Percentiles rank a stretch among this genome's conserved stretches.
These are phyloP conservation scores for Neoscelio sp. DNA, from an alignment of 2,888 invertebrate genomes.

Conservation along the genomic window DNA sequence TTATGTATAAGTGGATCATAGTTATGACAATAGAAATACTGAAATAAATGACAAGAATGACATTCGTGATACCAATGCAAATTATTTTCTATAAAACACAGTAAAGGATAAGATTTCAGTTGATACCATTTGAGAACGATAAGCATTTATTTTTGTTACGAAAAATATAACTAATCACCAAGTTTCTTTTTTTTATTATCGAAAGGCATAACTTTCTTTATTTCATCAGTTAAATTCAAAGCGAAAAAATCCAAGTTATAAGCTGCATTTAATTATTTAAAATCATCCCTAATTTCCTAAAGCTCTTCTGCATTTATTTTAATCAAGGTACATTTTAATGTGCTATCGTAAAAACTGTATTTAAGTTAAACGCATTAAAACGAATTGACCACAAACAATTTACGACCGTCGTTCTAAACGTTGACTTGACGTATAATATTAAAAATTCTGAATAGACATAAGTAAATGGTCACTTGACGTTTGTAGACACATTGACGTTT, in stretches of 20 bases:
- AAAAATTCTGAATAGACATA: background rate
- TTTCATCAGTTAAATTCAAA: too few relatives aligned
- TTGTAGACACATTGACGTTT: slow-evolving; percentile 16
- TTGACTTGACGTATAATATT: background rate
- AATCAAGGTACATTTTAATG: background rate
- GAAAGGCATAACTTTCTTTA: too few relatives aligned
- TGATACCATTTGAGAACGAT: background rate
- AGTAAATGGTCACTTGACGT: slow-evolving; percentile 9
- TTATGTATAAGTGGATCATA: background rate
- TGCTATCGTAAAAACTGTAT: background rate
- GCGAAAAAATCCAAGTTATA: too few relatives aligned
- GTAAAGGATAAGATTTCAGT: background rate
- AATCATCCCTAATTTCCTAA: too few relatives aligned
- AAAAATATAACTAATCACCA: slow-evolving; percentile 7
- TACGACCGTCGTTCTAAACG: background rate
- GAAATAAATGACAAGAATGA: too few relatives aligned
- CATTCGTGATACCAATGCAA: too few relatives aligned
- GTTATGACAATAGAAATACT: too few relatives aligned
- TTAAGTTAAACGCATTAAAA: background rate
- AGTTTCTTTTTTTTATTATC: too few relatives aligned
- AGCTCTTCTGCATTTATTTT: background rate
- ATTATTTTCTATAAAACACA: too few relatives aligned
- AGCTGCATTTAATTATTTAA: too few relatives aligned
- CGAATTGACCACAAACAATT: too few relatives aligned
- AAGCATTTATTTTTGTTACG: background rate